A percentile compares a stretch with the other conserved stretches of the same genome.
Evolutionary conservation across 53 echinoderm and acorn worm species (phyloP).

Genomic region (Stichopus horrens): DNA sequence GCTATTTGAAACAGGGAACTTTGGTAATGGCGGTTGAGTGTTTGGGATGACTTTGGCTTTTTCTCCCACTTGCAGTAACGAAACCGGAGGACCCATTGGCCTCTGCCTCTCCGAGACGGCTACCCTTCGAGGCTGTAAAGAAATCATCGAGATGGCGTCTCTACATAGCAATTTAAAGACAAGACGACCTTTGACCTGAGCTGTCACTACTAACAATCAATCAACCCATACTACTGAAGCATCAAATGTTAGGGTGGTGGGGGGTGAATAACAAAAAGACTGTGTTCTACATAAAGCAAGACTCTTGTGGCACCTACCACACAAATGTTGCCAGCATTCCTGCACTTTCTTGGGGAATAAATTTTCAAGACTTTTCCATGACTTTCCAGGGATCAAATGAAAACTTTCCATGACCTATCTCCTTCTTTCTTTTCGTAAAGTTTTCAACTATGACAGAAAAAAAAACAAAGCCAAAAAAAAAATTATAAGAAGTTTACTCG

Average conservation of each 20-base stretch:
- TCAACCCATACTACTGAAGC: neutral
- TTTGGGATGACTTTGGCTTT: conserved; percentile 69
- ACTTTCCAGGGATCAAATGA: too few relatives aligned
- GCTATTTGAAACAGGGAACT: neutral
- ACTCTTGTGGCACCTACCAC: too few relatives aligned
- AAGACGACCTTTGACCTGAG: neutral
- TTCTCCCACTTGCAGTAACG: conserved; percentile 61
- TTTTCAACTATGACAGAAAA: too few relatives aligned
- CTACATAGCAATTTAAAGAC: neutral
- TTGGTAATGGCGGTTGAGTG: conserved; percentile 69
- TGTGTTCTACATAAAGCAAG: too few relatives aligned
- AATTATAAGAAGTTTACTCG: neutral
- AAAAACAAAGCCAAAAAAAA: neutral
- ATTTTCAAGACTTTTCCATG: too few relatives aligned
- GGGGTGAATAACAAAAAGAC: too few relatives aligned
- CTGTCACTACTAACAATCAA: neutral
- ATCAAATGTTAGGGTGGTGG: too few relatives aligned
- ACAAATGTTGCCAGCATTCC: too few relatives aligned
- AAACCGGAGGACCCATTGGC: conserved; percentile 60
- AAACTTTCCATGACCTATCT: too few relatives aligned
- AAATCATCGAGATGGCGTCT: neutral
- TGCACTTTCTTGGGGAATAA: too few relatives aligned
- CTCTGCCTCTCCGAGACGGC: neutral
- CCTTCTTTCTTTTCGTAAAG: too few relatives aligned
- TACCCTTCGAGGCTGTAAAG: conserved; percentile 17